Base-by-base conservation (phyloP, 2,888 invertebrate genomes). In the Theretra japonica region DNA sequence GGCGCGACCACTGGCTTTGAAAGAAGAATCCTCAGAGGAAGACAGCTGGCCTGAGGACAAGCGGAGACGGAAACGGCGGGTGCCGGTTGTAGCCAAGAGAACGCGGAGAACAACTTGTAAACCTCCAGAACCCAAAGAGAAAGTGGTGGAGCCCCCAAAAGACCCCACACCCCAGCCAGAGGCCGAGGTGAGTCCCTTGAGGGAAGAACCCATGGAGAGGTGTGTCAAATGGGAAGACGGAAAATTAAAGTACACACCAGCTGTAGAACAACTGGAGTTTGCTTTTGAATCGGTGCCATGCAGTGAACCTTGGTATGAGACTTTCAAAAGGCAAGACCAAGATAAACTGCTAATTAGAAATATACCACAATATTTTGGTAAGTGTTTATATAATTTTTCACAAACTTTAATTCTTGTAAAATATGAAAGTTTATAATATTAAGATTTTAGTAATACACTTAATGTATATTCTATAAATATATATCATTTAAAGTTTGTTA, bases 261-360 rank as follows among this genome's bases (percentile, higher is more conserved):
- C 93, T 60, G 95, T 96, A 65, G 95, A 96, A 75, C 95, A 95
- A 80, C 91, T 96, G 78, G 95, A 96, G 84, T 97, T 96, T 83
- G 96, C 97, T 0, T 98, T 98, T 85, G 97, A 98, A 88, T 95
- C 95, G 21, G 94, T 97, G 73, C 97, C 97, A 0, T 93, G 90
- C 53, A 95, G 96, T 28, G 97, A 97, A 83, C 95, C 97, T 0
- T 98, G 98, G 98, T 97, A 96, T 85, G 95, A 96, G 75, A 96
- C 97, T 1, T 98, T 97, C 84, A 95, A 95, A 76, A 94, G 98
- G 1, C 97, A 97, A 83, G 97, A 97, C 83, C 95, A 95, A 69
- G 96, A 96, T 21, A 95, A 96, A 75, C 96, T 97, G 75, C 93
- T 94, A 74, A 95, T 96, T 80, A 95, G 93, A 78, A 95, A 95